phyloP scores from a whole-genome alignment of 2,888 invertebrate species.

The Drosophila prostipennis region DNA sequence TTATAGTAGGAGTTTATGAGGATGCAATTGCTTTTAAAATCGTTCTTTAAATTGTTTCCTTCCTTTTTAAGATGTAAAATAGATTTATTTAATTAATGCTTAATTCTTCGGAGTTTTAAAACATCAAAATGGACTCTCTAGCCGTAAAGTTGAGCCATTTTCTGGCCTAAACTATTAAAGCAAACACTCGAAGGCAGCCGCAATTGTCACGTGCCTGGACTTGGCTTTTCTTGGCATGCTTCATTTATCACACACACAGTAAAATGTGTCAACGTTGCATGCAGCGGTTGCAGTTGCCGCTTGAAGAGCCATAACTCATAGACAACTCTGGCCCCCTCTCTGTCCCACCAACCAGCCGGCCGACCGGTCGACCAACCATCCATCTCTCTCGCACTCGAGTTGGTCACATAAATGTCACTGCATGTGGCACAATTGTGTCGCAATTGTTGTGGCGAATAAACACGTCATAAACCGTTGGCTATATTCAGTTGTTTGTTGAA shows the following conservation, averaged over 20 bases:
- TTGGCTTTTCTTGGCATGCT: slow-evolving; percentile 35
- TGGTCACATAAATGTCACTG: slow-evolving; percentile 69
- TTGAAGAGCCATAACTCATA: slow-evolving; percentile 65
- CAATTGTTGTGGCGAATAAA: slow-evolving; percentile 59
- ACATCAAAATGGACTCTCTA: background rate
- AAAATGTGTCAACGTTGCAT: slow-evolving; percentile 59
- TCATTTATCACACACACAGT: slow-evolving; percentile 60
- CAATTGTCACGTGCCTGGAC: slow-evolving; percentile 38
- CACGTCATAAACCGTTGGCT: slow-evolving; percentile 50
- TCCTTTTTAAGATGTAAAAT: too few species aligned
- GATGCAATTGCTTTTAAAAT: too few species aligned
- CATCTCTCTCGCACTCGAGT: slow-evolving; percentile 42
- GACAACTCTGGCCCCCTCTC: slow-evolving; percentile 39
- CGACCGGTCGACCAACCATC: slow-evolving; percentile 5
- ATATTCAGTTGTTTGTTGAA: slow-evolving; percentile 33
- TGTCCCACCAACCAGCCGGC: background rate
- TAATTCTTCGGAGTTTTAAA: too few species aligned
- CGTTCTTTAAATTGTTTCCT: too few species aligned
- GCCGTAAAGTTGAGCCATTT: background rate
- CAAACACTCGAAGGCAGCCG: slow-evolving; percentile 21
- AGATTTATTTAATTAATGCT: too few species aligned
- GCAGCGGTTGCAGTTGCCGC: slow-evolving; percentile 34
- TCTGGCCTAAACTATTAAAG: slow-evolving; percentile 14
- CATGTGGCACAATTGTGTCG: slow-evolving; percentile 70
- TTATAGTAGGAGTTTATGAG: background rate